Conservation (phyloP, 2,888 invertebrate species). For the Anorthoa munda region DNA sequence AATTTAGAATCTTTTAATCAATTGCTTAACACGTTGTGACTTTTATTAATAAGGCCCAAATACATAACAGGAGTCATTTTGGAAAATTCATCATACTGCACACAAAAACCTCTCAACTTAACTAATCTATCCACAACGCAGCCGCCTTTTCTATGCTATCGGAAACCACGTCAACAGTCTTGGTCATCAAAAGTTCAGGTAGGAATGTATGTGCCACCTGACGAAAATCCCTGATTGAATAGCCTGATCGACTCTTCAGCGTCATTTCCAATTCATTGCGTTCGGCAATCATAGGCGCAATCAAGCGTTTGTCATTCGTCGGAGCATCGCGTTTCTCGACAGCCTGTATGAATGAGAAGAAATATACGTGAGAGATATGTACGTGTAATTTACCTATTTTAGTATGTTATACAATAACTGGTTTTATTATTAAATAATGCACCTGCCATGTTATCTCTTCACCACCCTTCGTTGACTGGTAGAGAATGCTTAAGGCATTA, state of each 20-base stretch:
- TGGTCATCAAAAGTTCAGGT: not conserved
- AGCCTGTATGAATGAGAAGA: conserved; percentile 16
- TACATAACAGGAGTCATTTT: not conserved
- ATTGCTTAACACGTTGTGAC: too few relatives aligned
- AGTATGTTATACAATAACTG: too few relatives aligned
- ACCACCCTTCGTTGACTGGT: too few relatives aligned
- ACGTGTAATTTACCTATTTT: too few relatives aligned
- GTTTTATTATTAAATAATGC: too few relatives aligned
- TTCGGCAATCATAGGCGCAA: not conserved
- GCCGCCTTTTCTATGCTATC: conserved; percentile 17
- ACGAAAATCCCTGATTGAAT: conserved; percentile 1
- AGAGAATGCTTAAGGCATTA: too few relatives aligned
- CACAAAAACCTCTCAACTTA: too few relatives aligned
- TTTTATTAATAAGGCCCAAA: not conserved
- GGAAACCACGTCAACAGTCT: conserved; percentile 10
- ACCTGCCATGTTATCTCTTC: too few relatives aligned
- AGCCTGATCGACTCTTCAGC: conserved; percentile 24
- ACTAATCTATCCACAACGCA: conserved; percentile 19
- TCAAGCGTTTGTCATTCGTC: not conserved
- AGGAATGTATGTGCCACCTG: conserved; percentile 14
- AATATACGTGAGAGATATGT: too few relatives aligned
- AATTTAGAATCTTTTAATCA: too few relatives aligned
- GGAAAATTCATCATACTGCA: not conserved
- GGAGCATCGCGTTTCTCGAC: conserved; percentile 9
- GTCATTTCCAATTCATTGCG: conserved; percentile 33